phyloP scores from a whole-genome alignment of 2,797 vertebrate species.

The Melanotaenia boesemani region DNA sequence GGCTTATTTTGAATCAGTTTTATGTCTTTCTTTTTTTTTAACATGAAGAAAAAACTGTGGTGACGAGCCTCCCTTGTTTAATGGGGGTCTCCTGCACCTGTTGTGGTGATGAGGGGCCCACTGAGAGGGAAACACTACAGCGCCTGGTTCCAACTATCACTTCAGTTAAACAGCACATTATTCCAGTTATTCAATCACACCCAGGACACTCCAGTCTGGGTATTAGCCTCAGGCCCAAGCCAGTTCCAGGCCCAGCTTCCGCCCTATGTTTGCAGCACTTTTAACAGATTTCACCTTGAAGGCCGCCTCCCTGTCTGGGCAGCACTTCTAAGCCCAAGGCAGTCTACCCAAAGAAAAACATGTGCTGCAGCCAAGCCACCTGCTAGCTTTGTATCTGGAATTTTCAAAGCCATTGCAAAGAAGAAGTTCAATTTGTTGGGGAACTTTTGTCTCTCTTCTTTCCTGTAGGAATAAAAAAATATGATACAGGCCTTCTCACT shows the following conservation, averaged over 20 bases:
- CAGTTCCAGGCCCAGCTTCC: not conserved
- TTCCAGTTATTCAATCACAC: conserved; percentile 8
- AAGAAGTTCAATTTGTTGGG: not conserved
- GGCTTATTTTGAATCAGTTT: not conserved
- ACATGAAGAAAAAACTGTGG: not conserved
- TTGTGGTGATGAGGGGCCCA: conserved; percentile 41
- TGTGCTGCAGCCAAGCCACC: conserved; percentile 25
- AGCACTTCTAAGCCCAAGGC: conserved; percentile 15
- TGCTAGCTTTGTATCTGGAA: conserved; percentile 2
- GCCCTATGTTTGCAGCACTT: conserved; percentile 11
- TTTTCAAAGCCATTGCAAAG: not conserved
- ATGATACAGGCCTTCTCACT: not conserved
- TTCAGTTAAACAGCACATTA: conserved; percentile 40
- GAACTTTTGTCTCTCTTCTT: too few species aligned
- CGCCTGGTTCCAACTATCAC: conserved; percentile 38
- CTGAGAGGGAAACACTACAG: conserved; percentile 19
- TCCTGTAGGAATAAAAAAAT: too few species aligned
- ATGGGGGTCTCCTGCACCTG: conserved; percentile 72
- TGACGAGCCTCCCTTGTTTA: conserved; percentile 48
- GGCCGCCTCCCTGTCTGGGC: conserved; percentile 30
- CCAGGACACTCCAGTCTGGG: conserved; percentile 24
- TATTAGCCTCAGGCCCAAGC: conserved; percentile 7
- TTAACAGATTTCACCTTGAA: conserved; percentile 31
- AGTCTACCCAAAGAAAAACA: conserved; percentile 11
- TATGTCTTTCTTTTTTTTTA: not conserved